Evolutionary conservation across 1,140 invertebrate genomes (phyloP), one percentile per base, ranked within the genome.

Genomic region (Macrostomum lignano): DNA sequence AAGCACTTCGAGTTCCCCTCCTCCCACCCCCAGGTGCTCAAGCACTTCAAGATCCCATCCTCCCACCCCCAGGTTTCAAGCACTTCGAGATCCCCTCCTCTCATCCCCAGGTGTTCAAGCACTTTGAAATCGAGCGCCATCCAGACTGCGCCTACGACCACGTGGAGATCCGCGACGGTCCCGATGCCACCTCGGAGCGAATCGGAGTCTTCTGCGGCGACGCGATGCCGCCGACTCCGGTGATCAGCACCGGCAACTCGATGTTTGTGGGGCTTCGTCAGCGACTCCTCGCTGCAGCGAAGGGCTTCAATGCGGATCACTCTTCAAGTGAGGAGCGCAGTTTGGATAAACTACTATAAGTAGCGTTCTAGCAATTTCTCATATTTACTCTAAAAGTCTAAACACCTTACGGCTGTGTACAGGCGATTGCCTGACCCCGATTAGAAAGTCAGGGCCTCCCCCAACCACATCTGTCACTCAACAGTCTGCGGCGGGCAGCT

Each of bases 121-220:
- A 35, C 5, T 47, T 76, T 44, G 68, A 93, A 65, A 75, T 96
- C 39, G 88, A 96, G 58, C 88, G 86, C 49, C 82, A 94, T 48
- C 84, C 94, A 48, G 82, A 74, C 46, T 96, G 88, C 52, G 74
- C 84, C 2, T 94, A 94, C 51, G 86, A 94, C 52, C 91, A 77
- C 49, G 69, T 96, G 1, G 81, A 63, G 39, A 45, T 60, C 7
- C 30, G 53, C 9, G 58, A 61, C 39, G 59, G 59, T 1, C 51
- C 51, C 23, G 47, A 64, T 1, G 58, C 67, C 24, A 72, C 74
- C 42, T 42, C 71, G 0, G 41, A 70, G 0, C 56, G 88, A 14
- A 70, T 93, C 42, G 84, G 81, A 5, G 63, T 71, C 36, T 84
- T 75, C 56, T 96, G 86, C 58, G 86, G 88, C 2, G 79, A 88